These are phyloP conservation scores for Leuciscus idus DNA, from an alignment of 2,113 vertebrate species.

Conservation along the genomic window DNA sequence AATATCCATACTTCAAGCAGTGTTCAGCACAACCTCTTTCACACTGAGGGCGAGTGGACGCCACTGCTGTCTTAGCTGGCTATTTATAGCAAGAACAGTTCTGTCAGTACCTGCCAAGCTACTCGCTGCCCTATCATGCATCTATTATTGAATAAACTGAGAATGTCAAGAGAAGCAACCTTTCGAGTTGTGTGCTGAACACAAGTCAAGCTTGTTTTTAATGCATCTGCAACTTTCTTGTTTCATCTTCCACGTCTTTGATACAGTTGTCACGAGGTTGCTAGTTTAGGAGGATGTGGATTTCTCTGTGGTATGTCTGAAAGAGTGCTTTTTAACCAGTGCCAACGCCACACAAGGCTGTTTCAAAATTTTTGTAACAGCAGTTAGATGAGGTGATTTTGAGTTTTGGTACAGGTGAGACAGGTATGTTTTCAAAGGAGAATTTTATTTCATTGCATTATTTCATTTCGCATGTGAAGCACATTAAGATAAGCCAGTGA, in stretches of 20 bases:
- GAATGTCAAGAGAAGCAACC: conserved; percentile 21
- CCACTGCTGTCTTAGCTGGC: conserved; percentile 32
- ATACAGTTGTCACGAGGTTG: conserved; percentile 8
- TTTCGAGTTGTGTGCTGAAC: not conserved
- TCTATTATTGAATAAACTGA: conserved; percentile 35
- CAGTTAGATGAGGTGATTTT: not conserved
- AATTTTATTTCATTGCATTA: not conserved
- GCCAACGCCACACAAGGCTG: not conserved
- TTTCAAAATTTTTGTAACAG: not conserved
- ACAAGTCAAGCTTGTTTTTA: conserved; percentile 1
- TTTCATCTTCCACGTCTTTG: conserved; percentile 8
- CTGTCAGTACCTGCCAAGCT: conserved; percentile 35
- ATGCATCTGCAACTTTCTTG: not conserved
- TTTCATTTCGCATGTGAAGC: not conserved
- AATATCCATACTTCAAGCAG: conserved; percentile 10
- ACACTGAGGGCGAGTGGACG: conserved; percentile 5
- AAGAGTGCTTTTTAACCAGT: conserved; percentile 14
- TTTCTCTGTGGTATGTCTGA: not conserved
- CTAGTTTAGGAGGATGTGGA: conserved; percentile 26
- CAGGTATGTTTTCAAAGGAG: not conserved
- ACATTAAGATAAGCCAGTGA: not conserved
- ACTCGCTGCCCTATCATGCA: conserved; percentile 20
- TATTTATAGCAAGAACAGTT: conserved; percentile 52
- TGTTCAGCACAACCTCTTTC: conserved; percentile 14
- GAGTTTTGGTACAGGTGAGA: not conserved